Evolutionary conservation across 2,888 invertebrate species (phyloP).

Genomic region (Thecocarcelia acutangulata): DNA sequence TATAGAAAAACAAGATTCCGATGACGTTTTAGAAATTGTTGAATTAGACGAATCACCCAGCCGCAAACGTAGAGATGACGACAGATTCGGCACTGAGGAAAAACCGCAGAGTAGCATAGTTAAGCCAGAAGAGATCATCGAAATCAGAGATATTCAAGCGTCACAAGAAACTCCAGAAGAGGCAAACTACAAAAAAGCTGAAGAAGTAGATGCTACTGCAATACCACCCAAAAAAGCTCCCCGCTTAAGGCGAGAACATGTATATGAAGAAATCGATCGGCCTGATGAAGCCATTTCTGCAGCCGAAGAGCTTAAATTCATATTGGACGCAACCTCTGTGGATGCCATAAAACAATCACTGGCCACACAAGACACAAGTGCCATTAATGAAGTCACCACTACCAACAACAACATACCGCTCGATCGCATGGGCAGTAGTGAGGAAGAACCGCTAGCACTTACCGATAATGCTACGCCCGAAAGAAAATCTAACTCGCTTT

Average conservation of each 20-base stretch:
- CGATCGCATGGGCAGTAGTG: conserved; percentile 81
- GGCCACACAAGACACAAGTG: conserved; percentile 81
- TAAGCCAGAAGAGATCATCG: conserved; percentile 80
- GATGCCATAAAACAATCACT: conserved; percentile 79
- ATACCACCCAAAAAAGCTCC: conserved; percentile 78
- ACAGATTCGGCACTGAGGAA: conserved; percentile 49
- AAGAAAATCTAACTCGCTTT: conserved; percentile 64
- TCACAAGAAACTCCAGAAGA: conserved; percentile 52
- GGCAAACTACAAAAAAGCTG: conserved; percentile 46
- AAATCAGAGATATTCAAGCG: conserved; percentile 72
- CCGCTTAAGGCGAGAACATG: conserved; percentile 84
- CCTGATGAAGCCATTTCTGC: conserved; percentile 54
- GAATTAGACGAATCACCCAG: conserved; percentile 81
- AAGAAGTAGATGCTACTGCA: conserved; percentile 38
- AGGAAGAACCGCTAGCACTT: conserved; percentile 76
- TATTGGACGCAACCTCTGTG: conserved; percentile 75
- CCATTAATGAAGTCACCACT: conserved; percentile 83
- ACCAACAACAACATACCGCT: conserved; percentile 76
- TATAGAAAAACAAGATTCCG: conserved; percentile 81
- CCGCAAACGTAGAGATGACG: conserved; percentile 76
- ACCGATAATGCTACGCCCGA: conserved; percentile 55
- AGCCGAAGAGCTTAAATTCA: conserved; percentile 72
- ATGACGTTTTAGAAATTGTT: conserved; percentile 80
- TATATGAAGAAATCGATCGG: conserved; percentile 85
- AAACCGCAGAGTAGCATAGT: conserved; percentile 73